These are phyloP conservation scores for Hemichromis elongatus DNA, from an alignment of 2,113 vertebrate species.

Conservation along the genomic window DNA sequence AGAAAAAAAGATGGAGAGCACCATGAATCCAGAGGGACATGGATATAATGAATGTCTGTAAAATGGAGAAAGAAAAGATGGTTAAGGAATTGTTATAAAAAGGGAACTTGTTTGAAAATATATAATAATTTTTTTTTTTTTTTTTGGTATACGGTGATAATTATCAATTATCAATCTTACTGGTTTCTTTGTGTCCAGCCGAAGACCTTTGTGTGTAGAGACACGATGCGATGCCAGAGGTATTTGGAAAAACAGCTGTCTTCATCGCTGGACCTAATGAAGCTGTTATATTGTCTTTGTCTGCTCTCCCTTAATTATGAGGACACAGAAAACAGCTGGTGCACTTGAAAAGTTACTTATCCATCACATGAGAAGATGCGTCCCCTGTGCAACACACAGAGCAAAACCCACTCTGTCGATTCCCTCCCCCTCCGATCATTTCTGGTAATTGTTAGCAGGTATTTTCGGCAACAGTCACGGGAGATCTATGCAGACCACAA, in stretches of 20 bases:
- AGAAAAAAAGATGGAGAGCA: background rate
- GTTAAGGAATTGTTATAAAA: background rate
- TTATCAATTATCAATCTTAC: slow-evolving; percentile 31
- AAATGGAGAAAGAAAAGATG: background rate
- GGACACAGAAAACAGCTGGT: slow-evolving; percentile 35
- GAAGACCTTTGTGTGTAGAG: slow-evolving; percentile 34
- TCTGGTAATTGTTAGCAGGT: slow-evolving; percentile 37
- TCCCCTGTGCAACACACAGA: background rate
- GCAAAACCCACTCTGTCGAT: background rate
- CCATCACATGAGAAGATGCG: slow-evolving; percentile 14
- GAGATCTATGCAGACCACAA: background rate
- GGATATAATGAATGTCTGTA: background rate
- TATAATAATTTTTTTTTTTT: accelerated
- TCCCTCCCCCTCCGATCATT: background rate
- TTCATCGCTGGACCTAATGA: slow-evolving; percentile 47
- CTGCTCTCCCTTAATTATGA: slow-evolving; percentile 11
- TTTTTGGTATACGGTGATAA: slow-evolving; percentile 28
- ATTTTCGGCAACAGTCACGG: background rate
- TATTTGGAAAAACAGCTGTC: slow-evolving; percentile 46
- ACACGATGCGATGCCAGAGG: background rate
- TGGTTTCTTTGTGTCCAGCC: slow-evolving; percentile 7
- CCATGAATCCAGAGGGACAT: background rate
- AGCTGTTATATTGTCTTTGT: slow-evolving; percentile 37
- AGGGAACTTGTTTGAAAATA: background rate
- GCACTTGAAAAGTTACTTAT: slow-evolving; percentile 30